phyloP scores from a whole-genome alignment of 2,113 vertebrate genomes.

The Indri indri region DNA sequence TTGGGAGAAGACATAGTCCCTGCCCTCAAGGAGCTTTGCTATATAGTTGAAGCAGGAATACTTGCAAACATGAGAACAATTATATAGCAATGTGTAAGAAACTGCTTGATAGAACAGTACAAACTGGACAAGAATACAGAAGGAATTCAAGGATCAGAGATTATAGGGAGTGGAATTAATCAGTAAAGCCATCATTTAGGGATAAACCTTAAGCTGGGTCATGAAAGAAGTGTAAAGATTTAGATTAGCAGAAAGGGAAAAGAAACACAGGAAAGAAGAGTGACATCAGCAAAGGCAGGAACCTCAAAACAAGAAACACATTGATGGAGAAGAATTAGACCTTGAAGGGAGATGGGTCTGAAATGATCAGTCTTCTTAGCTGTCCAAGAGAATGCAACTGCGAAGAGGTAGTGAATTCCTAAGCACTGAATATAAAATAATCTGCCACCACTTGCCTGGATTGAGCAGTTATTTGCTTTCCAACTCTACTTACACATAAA shows the following conservation, averaged over 20 bases:
- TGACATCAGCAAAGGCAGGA: neutral
- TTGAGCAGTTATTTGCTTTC: conserved; percentile 7
- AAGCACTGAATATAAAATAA: conserved; percentile 5
- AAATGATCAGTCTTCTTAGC: neutral
- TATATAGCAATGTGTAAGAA: neutral
- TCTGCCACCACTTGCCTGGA: neutral
- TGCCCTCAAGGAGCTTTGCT: neutral
- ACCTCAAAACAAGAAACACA: neutral
- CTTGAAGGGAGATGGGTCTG: neutral
- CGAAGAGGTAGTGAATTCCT: neutral
- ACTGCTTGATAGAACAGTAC: neutral
- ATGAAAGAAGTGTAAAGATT: conserved; percentile 38
- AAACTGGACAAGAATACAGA: conserved; percentile 3
- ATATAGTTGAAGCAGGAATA: neutral
- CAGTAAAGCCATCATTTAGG: neutral
- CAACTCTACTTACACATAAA: conserved; percentile 25
- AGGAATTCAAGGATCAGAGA: conserved; percentile 20
- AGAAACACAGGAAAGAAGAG: neutral
- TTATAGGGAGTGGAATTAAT: neutral
- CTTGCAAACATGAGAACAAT: neutral
- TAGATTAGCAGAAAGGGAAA: neutral
- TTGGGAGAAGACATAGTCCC: neutral
- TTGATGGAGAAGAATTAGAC: neutral
- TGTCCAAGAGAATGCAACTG: neutral
- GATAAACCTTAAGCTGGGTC: conserved; percentile 45